Conservation (phyloP, 2,888 invertebrate genomes). For the Amaurobius ferox region DNA sequence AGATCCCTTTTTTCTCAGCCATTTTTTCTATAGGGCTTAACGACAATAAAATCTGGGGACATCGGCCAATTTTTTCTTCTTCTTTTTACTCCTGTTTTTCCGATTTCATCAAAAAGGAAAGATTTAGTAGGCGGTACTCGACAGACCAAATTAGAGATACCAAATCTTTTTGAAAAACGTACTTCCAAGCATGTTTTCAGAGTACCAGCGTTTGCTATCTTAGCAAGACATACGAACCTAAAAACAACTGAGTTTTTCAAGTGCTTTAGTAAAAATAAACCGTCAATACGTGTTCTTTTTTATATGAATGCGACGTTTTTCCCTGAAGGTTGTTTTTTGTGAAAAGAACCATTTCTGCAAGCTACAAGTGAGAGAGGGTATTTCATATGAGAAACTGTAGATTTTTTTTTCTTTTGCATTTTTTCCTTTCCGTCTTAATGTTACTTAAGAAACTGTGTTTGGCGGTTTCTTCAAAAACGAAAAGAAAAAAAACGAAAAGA, state of each 20-base stretch:
- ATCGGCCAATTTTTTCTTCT: slow-evolving; percentile 11
- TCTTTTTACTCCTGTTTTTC: slow-evolving; percentile 24
- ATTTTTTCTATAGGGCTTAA: slow-evolving; percentile 44
- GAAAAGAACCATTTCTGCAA: slow-evolving; percentile 50
- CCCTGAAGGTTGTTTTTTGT: neutral
- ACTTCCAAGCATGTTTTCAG: slow-evolving; percentile 22
- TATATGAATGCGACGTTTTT: slow-evolving; percentile 39
- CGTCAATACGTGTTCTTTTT: slow-evolving; percentile 71
- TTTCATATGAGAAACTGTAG: slow-evolving; percentile 64
- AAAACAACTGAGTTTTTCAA: slow-evolving; percentile 57
- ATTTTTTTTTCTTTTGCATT: slow-evolving; percentile 26
- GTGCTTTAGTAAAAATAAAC: slow-evolving; percentile 58
- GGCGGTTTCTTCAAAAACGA: slow-evolving; percentile 51
- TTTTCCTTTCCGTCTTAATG: slow-evolving; percentile 51
- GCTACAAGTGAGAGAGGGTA: slow-evolving; percentile 66
- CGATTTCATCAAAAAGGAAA: slow-evolving; percentile 7
- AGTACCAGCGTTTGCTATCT: slow-evolving; percentile 26
- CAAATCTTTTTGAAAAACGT: slow-evolving; percentile 39
- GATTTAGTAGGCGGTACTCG: slow-evolving; percentile 48
- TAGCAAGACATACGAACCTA: slow-evolving; percentile 45
- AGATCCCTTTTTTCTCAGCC: neutral
- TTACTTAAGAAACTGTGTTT: slow-evolving; percentile 69
- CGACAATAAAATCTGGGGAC: slow-evolving; percentile 63
- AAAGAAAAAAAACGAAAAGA: slow-evolving; percentile 23
- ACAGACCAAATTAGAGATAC: slow-evolving; percentile 56